Conservation (phyloP, 1,140 invertebrate species). For the Matsumurasca onukii region DNA sequence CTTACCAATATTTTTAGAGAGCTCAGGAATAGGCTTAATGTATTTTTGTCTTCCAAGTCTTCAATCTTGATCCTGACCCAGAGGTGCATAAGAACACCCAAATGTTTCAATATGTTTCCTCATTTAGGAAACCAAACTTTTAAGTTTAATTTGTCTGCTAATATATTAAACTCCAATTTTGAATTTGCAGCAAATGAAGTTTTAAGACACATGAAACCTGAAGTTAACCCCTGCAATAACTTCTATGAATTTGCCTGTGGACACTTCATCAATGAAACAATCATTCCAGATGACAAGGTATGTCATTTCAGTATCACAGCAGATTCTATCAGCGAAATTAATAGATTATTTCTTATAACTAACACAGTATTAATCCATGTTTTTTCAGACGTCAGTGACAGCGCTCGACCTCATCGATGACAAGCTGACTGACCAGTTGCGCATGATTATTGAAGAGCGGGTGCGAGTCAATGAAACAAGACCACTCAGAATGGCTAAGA, state of each 20-base stretch:
- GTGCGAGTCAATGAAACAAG: constrained; percentile 62
- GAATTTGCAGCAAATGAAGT: constrained; percentile 52
- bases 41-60: no score
- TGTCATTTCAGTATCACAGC: no score
- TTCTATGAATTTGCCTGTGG: constrained; percentile 70
- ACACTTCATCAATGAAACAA: constrained; percentile 44
- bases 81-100: no score
- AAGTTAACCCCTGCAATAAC: constrained; percentile 62
- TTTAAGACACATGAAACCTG: constrained; percentile 56
- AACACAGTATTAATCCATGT: neutral
- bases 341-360: no score
- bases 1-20: no score
- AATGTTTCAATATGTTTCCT: no score
- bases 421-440: constrained; percentile 74
- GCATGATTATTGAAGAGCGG: constrained; percentile 70
- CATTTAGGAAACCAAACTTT: no score
- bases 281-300: constrained; percentile 31
- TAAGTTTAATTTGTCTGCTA: no score
- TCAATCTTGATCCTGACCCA: no score
- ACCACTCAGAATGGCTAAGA: constrained; percentile 74
- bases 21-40: no score
- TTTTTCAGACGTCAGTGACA: constrained; percentile 59
- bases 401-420: constrained; percentile 80
- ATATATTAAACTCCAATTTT: no score
- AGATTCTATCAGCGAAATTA: no score